Evolutionary conservation across 2,888 invertebrate genomes (phyloP).

Genomic region (Baccha elongata): DNA sequence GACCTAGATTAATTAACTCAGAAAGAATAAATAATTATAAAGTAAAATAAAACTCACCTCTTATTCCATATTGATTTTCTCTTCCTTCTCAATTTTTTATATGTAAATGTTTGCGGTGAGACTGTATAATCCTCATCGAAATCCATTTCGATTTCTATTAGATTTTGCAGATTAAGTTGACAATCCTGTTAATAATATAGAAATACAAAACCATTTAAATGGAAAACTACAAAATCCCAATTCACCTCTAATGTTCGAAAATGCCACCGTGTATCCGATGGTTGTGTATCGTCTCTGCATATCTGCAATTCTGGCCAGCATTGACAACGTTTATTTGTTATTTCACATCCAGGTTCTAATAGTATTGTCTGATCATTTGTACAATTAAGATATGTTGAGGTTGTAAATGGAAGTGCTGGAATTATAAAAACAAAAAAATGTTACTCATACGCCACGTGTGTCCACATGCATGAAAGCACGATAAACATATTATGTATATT

Average conservation of each 20-base stretch:
- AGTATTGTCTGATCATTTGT: constrained; percentile 80
- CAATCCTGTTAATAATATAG: constrained; percentile 78
- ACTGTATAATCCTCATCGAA: constrained; percentile 82
- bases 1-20: too few species aligned
- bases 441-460: constrained; percentile 39
- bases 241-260: constrained; percentile 81
- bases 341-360: constrained; percentile 81
- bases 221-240: background rate
- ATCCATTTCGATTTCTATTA: constrained; percentile 82
- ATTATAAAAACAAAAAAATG: constrained; percentile 51
- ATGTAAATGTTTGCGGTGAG: constrained; percentile 81
- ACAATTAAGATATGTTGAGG: constrained; percentile 78
- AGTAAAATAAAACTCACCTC: constrained; percentile 76
- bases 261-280: constrained; percentile 81
- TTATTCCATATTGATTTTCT: constrained; percentile 79
- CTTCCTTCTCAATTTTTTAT: constrained; percentile 81
- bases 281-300: constrained; percentile 78
- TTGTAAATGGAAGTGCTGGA: constrained; percentile 79
- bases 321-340: constrained; percentile 82
- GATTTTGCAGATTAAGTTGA: constrained; percentile 82
- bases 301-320: constrained; percentile 81
- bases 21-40: background rate
- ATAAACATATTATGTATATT: background rate
- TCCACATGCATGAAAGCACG: too few species aligned
- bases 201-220: background rate